Evolutionary conservation across 2,888 invertebrate genomes (phyloP), one percentile per base, ranked within the genome.

Genomic region (Xylota sylvarum): DNA sequence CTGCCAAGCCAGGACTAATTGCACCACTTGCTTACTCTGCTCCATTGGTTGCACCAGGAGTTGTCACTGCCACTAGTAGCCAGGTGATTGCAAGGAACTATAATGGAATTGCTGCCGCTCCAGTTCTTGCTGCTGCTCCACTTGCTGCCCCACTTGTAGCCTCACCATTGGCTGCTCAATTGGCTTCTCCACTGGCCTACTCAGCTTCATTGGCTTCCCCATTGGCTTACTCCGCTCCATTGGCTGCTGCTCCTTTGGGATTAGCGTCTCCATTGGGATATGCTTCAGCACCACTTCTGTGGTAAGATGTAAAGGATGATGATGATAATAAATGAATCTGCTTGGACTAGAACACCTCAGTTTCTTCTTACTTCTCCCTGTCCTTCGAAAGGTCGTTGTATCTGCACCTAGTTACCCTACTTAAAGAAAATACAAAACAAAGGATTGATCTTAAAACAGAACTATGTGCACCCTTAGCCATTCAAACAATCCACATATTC

Each of bases 41-140:
- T 10, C 87, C 81, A 48, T 37, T 82, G 37, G 43, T 85, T 46
- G 78, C 81, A 65, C 88, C 37, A n/a, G 88, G 76, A 30, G 87
- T 91, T 69, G 87, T 91, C 23, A 90, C 91, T 0, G 88, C 91
- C 17, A 88, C 88, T 7, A 91, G 91, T 46, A 89, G 91, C 87
- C 92, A 91, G 72, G 90, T 90, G 65, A 89, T 92, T n/a, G 85
- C 90, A 4, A 90, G 90, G 5, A 90, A 90, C 83, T 90, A 90
- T 79, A 90, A 91, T 88, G 90, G 91, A 23, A 87, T 89, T 58
- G 89, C 89, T 73, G 84, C 89, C 32, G 89, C 89, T 27, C 95
- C 95, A 0, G 10, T 9, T 90, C 35, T 74, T 73, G 74, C 84
- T 58, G 69, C 83, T n/a, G 83, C 83, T 23, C 94, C 84, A 64